These are phyloP conservation scores for Ahaetulla prasina DNA, from an alignment of 2,113 vertebrate genomes.

Conservation along the genomic window DNA sequence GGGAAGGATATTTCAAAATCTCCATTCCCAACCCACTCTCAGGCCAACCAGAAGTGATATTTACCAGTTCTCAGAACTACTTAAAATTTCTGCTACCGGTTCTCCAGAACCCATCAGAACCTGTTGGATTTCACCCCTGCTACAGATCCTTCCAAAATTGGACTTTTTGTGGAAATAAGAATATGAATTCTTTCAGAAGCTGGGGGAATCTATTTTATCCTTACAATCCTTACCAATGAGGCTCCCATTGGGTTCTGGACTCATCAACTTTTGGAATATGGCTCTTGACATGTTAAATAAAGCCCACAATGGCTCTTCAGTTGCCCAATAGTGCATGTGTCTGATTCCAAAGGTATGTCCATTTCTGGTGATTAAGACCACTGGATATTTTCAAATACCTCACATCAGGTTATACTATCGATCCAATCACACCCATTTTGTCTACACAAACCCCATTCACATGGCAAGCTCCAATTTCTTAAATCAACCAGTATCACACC, in stretches of 20 bases:
- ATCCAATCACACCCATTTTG: neutral
- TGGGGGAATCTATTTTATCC: neutral
- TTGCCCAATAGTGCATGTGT: neutral
- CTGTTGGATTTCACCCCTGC: no score
- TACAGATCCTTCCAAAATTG: neutral
- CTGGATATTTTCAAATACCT: neutral
- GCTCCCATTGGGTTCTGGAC: neutral
- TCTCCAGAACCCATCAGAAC: no score
- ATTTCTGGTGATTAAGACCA: neutral
- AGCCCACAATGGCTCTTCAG: neutral
- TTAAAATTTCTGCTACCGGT: no score
- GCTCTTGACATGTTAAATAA: neutral
- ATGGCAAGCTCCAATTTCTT: neutral
- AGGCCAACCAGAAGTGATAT: no score
- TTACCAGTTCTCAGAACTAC: no score
- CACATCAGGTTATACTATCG: neutral
- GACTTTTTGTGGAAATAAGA: neutral
- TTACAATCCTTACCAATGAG: neutral
- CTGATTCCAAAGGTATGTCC: neutral
- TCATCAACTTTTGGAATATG: neutral
- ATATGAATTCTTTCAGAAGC: neutral
- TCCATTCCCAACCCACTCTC: no score
- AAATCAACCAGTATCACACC: neutral
- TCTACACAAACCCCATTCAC: neutral
- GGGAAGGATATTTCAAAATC: no score